Conservation (phyloP, 2,113 vertebrate genomes). For the Oreocharis arfaki region DNA sequence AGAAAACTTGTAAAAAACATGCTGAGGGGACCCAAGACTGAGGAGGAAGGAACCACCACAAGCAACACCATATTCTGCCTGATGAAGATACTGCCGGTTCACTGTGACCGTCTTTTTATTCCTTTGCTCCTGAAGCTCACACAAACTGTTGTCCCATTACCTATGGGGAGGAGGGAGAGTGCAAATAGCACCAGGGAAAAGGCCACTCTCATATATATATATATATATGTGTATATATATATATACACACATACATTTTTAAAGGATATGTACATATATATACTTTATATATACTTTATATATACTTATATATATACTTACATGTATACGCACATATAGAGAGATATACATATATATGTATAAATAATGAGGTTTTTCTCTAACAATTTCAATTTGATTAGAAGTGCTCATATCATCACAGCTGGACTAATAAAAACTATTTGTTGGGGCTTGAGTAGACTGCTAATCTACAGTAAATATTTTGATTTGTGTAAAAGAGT, state of each 20-base stretch:
- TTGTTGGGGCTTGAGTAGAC: neutral
- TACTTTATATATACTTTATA: neutral
- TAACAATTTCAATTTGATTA: neutral
- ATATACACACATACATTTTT: too few species aligned
- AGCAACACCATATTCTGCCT: neutral
- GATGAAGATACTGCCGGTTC: neutral
- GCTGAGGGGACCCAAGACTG: neutral
- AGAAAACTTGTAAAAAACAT: neutral
- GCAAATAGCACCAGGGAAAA: neutral
- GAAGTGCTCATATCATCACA: neutral
- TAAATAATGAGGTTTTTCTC: neutral
- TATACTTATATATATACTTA: too few species aligned
- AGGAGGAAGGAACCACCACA: neutral
- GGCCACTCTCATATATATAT: accelerated
- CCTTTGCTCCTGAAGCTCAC: neutral
- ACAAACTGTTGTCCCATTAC: neutral
- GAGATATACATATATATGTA: neutral
- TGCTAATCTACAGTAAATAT: neutral
- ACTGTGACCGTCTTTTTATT: neutral
- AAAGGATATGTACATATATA: neutral
- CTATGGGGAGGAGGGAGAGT: neutral
- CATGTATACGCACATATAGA: neutral
- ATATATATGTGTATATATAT: neutral
- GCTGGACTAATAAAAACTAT: neutral
- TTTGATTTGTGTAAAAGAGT: neutral